phyloP scores from a whole-genome alignment of 2,888 invertebrate genomes.

The Pharmacophagus antenor region DNA sequence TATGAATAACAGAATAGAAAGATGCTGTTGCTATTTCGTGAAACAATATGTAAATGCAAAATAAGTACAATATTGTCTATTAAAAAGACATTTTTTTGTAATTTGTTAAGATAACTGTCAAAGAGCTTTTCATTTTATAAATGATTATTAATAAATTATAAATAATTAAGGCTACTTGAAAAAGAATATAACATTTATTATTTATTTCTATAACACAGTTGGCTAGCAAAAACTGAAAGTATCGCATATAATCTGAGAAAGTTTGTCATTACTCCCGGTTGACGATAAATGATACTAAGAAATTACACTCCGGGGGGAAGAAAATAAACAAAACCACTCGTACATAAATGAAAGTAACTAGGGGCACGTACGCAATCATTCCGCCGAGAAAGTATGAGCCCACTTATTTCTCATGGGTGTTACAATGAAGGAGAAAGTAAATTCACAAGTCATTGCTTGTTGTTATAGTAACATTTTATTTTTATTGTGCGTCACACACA shows the following conservation, averaged over 20 bases:
- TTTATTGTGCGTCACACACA: slow-evolving; percentile 1
- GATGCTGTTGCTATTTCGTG: no score
- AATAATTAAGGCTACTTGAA: no score
- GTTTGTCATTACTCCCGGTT: slow-evolving; percentile 50
- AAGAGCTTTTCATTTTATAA: no score
- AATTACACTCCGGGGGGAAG: slow-evolving; percentile 71
- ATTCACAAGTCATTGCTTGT: slow-evolving; percentile 19
- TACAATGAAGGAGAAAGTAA: slow-evolving; percentile 27
- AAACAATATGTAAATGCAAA: no score
- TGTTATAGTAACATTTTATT: slow-evolving; percentile 18
- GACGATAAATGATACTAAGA: slow-evolving; percentile 74
- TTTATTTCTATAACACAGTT: no score
- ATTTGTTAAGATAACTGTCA: no score
- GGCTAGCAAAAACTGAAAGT: not conserved
- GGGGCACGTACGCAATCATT: slow-evolving; percentile 78
- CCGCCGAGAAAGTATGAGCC: slow-evolving; percentile 74
- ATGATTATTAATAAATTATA: no score
- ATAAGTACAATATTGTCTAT: no score
- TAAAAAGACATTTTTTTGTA: no score
- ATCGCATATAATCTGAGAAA: slow-evolving; percentile 12
- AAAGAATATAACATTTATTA: no score
- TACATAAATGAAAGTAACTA: slow-evolving; percentile 73
- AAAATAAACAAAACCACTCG: slow-evolving; percentile 72
- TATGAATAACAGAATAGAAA: no score
- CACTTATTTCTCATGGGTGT: slow-evolving; percentile 61